A percentile compares a stretch with the other conserved stretches of the same genome.
These are phyloP conservation scores for Scopus umbretta DNA, from an alignment of 2,113 vertebrate genomes.

Conservation along the genomic window DNA sequence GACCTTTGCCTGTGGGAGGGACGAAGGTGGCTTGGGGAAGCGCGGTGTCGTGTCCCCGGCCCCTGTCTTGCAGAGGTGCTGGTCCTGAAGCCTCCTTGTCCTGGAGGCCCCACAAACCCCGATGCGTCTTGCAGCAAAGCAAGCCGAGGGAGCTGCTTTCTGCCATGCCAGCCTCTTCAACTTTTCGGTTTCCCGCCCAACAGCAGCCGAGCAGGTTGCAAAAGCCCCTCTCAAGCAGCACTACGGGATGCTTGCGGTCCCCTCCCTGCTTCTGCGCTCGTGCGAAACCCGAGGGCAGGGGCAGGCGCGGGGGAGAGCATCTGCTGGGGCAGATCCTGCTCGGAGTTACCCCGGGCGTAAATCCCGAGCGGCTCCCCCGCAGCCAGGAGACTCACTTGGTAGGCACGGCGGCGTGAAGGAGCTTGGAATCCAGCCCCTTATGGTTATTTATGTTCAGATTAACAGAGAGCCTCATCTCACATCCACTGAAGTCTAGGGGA, in stretches of 20 bases:
- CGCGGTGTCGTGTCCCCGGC: fast-evolving
- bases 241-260: not conserved
- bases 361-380: not conserved
- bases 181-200: not conserved
- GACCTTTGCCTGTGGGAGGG: not conserved
- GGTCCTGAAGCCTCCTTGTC: not conserved
- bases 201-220: not conserved
- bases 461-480: not conserved
- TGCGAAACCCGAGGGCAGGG: not conserved
- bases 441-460: not conserved
- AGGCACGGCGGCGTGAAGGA: fast-evolving
- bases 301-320: not conserved
- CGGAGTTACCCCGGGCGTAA: not conserved
- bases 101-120: not conserved
- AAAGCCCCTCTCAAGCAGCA: not conserved
- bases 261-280: not conserved
- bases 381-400: not conserved
- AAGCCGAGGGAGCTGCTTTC: not conserved
- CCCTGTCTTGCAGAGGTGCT: fast-evolving
- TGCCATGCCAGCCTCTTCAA: not conserved
- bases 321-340: not conserved
- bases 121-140: not conserved
- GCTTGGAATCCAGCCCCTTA: not conserved
- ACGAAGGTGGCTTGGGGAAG: not conserved
- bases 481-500: not conserved